A percentile compares a stretch with the other conserved stretches of the same genome.
phyloP scores from a whole-genome alignment of 2,113 vertebrate genomes.

The Phyllopteryx taeniolatus region DNA sequence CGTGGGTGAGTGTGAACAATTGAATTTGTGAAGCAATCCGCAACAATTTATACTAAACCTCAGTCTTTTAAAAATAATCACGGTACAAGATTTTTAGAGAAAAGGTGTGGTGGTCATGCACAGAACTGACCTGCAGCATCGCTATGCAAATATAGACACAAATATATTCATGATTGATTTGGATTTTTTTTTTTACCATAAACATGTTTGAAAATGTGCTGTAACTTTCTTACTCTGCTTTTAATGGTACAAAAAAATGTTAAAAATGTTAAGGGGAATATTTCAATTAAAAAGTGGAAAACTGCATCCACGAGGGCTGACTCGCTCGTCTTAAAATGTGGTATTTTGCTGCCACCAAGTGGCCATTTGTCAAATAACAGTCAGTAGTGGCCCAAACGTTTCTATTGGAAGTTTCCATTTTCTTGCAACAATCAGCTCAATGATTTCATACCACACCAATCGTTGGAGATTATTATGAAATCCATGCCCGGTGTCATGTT shows the following conservation, averaged over 20 bases:
- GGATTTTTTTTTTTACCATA: neutral
- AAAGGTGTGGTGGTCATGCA: neutral
- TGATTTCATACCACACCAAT: too few relatives aligned
- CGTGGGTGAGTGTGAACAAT: neutral
- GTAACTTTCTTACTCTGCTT: neutral
- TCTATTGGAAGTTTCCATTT: too few relatives aligned
- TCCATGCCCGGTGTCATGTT: too few relatives aligned
- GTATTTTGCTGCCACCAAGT: conserved; percentile 66
- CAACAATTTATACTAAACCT: neutral
- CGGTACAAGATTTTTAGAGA: neutral
- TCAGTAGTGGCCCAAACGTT: neutral
- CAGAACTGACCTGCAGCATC: neutral
- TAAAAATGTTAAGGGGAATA: neutral
- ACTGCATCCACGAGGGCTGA: too few relatives aligned
- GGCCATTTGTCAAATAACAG: conserved; percentile 12
- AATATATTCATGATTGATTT: neutral
- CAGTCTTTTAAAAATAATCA: neutral
- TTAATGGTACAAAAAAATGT: neutral
- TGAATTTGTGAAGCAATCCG: neutral
- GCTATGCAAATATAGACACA: neutral
- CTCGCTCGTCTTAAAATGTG: conserved; percentile 2
- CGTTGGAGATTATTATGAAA: too few relatives aligned
- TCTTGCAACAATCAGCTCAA: too few relatives aligned
- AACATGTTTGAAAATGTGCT: neutral
- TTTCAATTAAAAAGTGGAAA: neutral